These are phyloP conservation scores for Oscheius sp. DNA, from an alignment of 2,888 invertebrate genomes.

Conservation along the genomic window DNA sequence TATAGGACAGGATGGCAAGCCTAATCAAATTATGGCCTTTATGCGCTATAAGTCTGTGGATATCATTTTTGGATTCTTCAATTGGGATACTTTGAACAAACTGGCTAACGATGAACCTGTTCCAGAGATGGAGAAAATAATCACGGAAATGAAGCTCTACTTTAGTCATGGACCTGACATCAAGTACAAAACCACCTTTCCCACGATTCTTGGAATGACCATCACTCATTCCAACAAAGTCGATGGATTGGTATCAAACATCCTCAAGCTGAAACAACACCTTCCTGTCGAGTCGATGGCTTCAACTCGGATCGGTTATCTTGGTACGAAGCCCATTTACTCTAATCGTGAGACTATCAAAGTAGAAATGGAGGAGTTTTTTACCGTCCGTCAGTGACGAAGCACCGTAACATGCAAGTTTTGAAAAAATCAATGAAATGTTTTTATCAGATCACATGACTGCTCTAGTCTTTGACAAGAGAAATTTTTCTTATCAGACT, in stretches of 20 bases:
- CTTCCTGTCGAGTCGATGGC: neutral
- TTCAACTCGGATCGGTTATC: too few species aligned
- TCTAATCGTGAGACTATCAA: too few species aligned
- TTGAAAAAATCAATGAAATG: too few species aligned
- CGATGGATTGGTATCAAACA: conserved; percentile 17
- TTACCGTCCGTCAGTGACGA: too few species aligned
- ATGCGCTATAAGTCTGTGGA: conserved; percentile 56
- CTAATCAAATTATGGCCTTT: conserved; percentile 37
- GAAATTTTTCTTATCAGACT: too few species aligned
- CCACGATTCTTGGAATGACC: conserved; percentile 60
- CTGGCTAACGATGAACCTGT: conserved; percentile 33
- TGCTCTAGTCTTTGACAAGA: too few species aligned
- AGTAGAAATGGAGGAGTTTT: too few species aligned
- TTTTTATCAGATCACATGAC: too few species aligned
- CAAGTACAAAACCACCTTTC: conserved; percentile 41
- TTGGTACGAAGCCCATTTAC: too few species aligned
- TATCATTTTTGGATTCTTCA: conserved; percentile 49
- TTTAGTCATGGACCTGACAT: conserved; percentile 39
- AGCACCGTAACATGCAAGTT: too few species aligned
- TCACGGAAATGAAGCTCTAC: conserved; percentile 32
- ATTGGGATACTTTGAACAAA: conserved; percentile 36
- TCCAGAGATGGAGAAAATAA: conserved; percentile 26
- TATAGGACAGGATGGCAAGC: neutral
- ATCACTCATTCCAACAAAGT: conserved; percentile 41
- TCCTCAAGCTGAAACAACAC: neutral